These are phyloP conservation scores for Eumerus sabulonum DNA, from an alignment of 2,888 invertebrate species.

Conservation along the genomic window DNA sequence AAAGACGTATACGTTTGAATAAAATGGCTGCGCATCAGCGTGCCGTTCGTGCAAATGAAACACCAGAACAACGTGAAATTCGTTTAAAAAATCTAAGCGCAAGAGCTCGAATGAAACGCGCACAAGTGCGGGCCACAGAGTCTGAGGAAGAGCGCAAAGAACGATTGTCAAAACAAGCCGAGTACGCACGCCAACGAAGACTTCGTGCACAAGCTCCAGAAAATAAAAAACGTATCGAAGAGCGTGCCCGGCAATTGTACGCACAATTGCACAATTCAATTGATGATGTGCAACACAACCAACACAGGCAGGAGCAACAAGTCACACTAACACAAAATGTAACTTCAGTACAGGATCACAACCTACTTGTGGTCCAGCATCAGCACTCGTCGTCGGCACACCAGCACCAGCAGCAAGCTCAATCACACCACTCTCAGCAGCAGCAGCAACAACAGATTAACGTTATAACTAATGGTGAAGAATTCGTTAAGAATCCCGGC, in stretches of 20 bases:
- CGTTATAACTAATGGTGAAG: slow-evolving; percentile 60
- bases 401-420: slow-evolving; percentile 55
- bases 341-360: slow-evolving; percentile 46
- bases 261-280: slow-evolving; percentile 72
- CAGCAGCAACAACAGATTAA: slow-evolving; percentile 53
- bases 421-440: slow-evolving; percentile 26
- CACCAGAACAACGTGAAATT: slow-evolving; percentile 76
- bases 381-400: slow-evolving; percentile 49
- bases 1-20: slow-evolving; percentile 76
- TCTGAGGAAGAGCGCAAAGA: slow-evolving; percentile 75
- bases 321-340: slow-evolving; percentile 33
- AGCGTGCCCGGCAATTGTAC: slow-evolving; percentile 74
- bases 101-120: slow-evolving; percentile 77
- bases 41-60: slow-evolving; percentile 77
- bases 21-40: slow-evolving; percentile 78
- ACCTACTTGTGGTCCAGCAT: slow-evolving; percentile 43
- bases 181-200: slow-evolving; percentile 77
- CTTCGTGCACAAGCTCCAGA: slow-evolving; percentile 76
- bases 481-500: slow-evolving; percentile 72
- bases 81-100: slow-evolving; percentile 77
- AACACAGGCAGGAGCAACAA: slow-evolving; percentile 70
- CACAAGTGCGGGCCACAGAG: slow-evolving; percentile 77
- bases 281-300: slow-evolving; percentile 67
- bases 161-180: slow-evolving; percentile 77
- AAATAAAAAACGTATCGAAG: slow-evolving; percentile 72